These are phyloP conservation scores for Herpetotheres cachinnans DNA, from an alignment of 2,113 vertebrate genomes.

Conservation along the genomic window DNA sequence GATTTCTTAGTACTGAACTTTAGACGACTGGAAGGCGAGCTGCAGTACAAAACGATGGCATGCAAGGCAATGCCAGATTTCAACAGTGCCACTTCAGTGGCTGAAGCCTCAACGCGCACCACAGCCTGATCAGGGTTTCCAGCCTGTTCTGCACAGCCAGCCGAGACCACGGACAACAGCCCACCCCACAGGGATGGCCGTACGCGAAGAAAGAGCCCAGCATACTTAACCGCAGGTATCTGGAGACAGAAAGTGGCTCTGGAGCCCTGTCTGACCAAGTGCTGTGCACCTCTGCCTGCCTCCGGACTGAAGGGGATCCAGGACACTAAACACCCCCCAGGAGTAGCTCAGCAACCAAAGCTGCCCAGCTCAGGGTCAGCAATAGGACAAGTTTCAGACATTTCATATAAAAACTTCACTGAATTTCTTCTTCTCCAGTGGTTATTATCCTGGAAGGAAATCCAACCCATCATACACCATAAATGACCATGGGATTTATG, in stretches of 20 bases:
- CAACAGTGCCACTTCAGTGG: not conserved
- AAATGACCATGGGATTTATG: not conserved
- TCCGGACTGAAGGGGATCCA: not conserved
- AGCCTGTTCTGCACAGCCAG: not conserved
- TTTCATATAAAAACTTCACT: not conserved
- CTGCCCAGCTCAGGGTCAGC: not conserved
- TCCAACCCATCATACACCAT: not conserved
- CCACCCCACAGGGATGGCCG: not conserved
- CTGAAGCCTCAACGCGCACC: accelerated
- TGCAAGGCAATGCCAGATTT: not conserved
- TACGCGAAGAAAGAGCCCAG: accelerated
- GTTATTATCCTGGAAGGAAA: not conserved
- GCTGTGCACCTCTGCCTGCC: not conserved
- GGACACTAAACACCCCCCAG: not conserved
- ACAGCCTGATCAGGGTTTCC: not conserved
- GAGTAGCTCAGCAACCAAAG: not conserved
- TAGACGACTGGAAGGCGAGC: not conserved
- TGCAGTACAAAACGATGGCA: not conserved
- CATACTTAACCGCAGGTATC: accelerated
- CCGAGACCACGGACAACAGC: not conserved
- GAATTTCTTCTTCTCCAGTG: not conserved
- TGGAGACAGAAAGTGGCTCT: not conserved
- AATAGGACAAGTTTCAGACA: not conserved
- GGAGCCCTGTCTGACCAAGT: not conserved
- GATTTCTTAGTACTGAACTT: not conserved